A percentile compares a stretch with the other conserved stretches of the same genome.
phyloP scores from a whole-genome alignment of 2,797 vertebrate genomes.

The Poliocrania exsul region DNA sequence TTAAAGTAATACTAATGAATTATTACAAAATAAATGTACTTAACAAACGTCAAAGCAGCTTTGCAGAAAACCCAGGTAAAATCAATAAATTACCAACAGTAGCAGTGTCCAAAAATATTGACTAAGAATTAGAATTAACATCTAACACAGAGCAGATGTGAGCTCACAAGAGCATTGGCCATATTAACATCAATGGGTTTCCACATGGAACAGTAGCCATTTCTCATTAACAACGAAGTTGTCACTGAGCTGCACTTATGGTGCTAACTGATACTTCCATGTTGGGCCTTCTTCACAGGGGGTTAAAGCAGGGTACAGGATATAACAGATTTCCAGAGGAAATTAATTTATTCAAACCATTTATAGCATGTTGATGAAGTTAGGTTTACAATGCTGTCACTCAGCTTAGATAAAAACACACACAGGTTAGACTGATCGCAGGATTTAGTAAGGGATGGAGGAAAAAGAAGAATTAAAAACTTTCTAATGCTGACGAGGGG shows the following conservation, averaged over 20 bases:
- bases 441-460: neutral
- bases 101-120: conserved; percentile 55
- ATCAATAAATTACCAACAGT: conserved; percentile 49
- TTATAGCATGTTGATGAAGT: conserved; percentile 62
- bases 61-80: conserved; percentile 49
- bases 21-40: neutral
- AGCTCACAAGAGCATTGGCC: conserved; percentile 75
- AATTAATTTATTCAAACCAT: conserved; percentile 84
- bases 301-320: conserved; percentile 75
- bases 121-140: conserved; percentile 74
- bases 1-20: neutral
- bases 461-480: conserved; percentile 22
- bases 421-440: conserved; percentile 15
- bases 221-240: conserved; percentile 83
- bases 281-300: conserved; percentile 38
- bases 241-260: conserved; percentile 67
- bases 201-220: conserved; percentile 79
- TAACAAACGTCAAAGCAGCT: conserved; percentile 20
- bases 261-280: conserved; percentile 79
- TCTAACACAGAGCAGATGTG: conserved; percentile 88
- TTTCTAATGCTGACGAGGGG: neutral
- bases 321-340: conserved; percentile 77
- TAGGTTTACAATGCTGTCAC: conserved; percentile 54
- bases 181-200: conserved; percentile 84
- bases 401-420: conserved; percentile 14